Evolutionary conservation across 2,113 vertebrate genomes (phyloP).

Genomic region (Patagioenas fasciata): DNA sequence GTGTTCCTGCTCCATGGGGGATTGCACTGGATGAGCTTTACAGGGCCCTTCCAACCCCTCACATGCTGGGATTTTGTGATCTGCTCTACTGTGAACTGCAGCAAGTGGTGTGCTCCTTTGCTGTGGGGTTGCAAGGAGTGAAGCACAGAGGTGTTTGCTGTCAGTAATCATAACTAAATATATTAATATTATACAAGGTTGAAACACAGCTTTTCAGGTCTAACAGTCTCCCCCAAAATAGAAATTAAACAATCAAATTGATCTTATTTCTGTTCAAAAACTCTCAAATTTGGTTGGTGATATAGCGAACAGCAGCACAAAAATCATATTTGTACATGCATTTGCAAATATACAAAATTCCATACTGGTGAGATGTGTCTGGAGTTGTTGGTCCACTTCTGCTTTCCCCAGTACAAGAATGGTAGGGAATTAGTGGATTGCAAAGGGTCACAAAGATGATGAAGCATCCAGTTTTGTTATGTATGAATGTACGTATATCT

Average conservation of each 20-base stretch:
- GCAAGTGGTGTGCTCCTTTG: not conserved
- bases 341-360: not conserved
- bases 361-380: not conserved
- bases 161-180: not conserved
- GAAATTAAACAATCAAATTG: not conserved
- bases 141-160: not conserved
- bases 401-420: not conserved
- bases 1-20: no score
- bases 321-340: not conserved
- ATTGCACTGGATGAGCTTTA: no score
- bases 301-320: not conserved
- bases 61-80: no score
- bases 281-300: not conserved
- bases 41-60: no score
- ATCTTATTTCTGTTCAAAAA: not conserved
- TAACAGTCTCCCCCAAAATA: not conserved
- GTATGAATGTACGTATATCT: not conserved
- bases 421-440: not conserved
- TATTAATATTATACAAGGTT: not conserved
- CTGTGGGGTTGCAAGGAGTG: not conserved
- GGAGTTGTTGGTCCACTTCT: not conserved
- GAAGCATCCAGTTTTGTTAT: not conserved
- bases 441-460: not conserved
- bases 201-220: not conserved
- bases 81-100: not conserved